Percentiles rank a stretch among this genome's conserved stretches.
Conservation (phyloP, 2,113 vertebrate species). For the Halichoerus grypus region DNA sequence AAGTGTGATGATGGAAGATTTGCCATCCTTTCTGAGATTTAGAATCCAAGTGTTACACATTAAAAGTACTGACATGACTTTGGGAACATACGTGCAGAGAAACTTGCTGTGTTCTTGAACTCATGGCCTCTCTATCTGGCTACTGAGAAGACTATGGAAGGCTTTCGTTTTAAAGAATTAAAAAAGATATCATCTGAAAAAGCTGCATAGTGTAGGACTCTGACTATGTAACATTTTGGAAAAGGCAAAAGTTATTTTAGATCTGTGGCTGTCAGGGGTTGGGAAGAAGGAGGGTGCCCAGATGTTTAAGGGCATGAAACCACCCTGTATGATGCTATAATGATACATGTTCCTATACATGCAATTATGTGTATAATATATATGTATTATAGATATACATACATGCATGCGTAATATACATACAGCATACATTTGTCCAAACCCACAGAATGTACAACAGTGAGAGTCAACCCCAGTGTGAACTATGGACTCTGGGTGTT, state of each 20-base stretch:
- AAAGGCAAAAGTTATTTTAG: not conserved
- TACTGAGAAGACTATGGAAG: not conserved
- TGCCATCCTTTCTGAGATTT: not conserved
- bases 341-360: not conserved
- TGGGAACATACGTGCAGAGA: not conserved
- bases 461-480: not conserved
- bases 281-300: not conserved
- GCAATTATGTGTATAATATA: not conserved
- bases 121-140: not conserved
- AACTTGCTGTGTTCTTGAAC: not conserved
- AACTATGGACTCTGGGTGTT: not conserved
- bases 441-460: not conserved
- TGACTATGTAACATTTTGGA: not conserved
- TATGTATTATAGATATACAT: not conserved
- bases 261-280: too few relatives aligned
- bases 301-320: too few relatives aligned
- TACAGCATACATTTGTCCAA: not conserved
- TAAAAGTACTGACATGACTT: accelerated
- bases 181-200: not conserved
- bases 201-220: not conserved
- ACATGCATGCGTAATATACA: not conserved
- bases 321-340: not conserved
- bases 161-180: not conserved
- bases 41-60: not conserved
- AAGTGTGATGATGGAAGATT: not conserved